Percentiles rank a stretch among this genome's conserved stretches.
Conservation (phyloP, 2,113 vertebrate genomes). For the Chunga burmeisteri region DNA sequence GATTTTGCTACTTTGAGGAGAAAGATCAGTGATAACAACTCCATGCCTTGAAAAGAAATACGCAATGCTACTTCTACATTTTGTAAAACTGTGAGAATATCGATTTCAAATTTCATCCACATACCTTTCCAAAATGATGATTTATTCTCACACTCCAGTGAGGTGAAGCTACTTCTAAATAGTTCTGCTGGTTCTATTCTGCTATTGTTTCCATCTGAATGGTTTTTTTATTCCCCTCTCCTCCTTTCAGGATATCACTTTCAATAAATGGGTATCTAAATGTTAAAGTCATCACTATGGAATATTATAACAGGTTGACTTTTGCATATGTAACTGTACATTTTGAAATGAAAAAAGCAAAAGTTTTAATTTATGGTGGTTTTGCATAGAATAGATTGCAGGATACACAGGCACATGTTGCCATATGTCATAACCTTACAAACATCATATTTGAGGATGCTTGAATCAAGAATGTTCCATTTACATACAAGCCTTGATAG, state of each 20-base stretch:
- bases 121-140: background rate
- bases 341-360: background rate
- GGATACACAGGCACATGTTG: background rate
- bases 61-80: background rate
- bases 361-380: background rate
- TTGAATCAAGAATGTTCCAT: background rate
- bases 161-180: background rate
- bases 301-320: background rate
- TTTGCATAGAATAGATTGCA: background rate
- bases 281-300: background rate
- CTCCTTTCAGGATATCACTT: background rate
- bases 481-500: background rate
- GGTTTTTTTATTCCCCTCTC: accelerated
- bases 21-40: background rate
- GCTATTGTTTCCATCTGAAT: background rate
- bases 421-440: background rate
- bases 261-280: background rate
- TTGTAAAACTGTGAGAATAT: background rate
- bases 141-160: background rate
- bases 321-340: background rate
- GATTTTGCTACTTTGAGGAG: background rate
- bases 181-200: background rate
- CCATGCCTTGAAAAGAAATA: background rate
- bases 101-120: background rate
- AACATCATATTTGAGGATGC: background rate